Evolutionary conservation across 2,888 invertebrate genomes (phyloP).

Genomic region (Microplitis manilae): DNA sequence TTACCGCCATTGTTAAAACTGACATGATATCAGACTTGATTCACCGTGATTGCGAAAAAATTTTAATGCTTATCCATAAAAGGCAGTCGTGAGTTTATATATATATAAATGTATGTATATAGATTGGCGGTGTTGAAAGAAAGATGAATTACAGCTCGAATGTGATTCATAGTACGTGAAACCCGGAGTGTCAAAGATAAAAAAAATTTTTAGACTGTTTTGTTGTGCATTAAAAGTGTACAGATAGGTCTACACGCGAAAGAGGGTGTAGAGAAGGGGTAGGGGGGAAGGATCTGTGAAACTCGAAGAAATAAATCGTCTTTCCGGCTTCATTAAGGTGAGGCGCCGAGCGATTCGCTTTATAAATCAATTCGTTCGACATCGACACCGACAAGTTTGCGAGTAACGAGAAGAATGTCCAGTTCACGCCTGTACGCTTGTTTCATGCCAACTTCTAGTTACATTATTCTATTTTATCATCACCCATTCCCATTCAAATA

Average conservation of each 20-base stretch:
- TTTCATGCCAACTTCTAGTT: constrained; percentile 11
- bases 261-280: constrained; percentile 12
- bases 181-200: constrained; percentile 20
- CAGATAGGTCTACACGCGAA: constrained; percentile 10
- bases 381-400: constrained; percentile 39
- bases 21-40: neutral
- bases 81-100: constrained; percentile 27
- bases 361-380: constrained; percentile 35
- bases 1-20: neutral
- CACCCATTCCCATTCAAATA: constrained; percentile 11
- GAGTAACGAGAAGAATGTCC: constrained; percentile 31
- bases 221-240: constrained; percentile 20
- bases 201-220: neutral
- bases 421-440: constrained; percentile 21
- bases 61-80: neutral
- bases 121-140: constrained; percentile 4
- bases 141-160: constrained; percentile 23
- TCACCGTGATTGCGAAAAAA: neutral
- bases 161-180: constrained; percentile 29
- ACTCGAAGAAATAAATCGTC: constrained; percentile 48
- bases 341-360: constrained; percentile 40
- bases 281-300: constrained; percentile 11
- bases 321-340: constrained; percentile 49
- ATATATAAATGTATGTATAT: constrained; percentile 31
- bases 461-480: constrained; percentile 8